Percentiles rank a stretch among this genome's conserved stretches.
Evolutionary conservation across 2,797 vertebrate genomes (phyloP).

Genomic region (Sebastes trivittatus): DNA sequence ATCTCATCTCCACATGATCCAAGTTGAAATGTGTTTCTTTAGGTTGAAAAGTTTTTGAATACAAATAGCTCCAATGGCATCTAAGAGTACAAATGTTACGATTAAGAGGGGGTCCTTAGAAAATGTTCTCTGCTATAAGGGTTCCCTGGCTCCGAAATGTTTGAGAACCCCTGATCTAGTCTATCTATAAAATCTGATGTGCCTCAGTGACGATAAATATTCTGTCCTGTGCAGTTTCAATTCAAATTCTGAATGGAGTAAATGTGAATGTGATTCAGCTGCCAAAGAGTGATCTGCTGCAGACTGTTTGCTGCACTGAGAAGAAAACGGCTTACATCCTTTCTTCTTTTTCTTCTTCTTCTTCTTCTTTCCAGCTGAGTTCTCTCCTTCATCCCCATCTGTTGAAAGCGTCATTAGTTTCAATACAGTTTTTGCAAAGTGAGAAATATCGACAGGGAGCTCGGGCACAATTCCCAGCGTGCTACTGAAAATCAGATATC

Average conservation of each 20-base stretch:
- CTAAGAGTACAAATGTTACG: too few relatives aligned
- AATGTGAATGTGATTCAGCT: background rate
- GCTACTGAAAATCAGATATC: slow-evolving; percentile 48
- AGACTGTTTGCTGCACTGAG: background rate
- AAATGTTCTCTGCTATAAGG: too few relatives aligned
- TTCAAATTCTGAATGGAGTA: background rate
- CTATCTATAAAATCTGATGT: background rate
- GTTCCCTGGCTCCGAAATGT: too few relatives aligned
- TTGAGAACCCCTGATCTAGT: too few relatives aligned
- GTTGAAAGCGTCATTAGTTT: slow-evolving; percentile 66
- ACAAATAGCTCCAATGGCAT: too few relatives aligned
- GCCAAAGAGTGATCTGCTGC: background rate
- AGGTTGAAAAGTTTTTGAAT: too few relatives aligned
- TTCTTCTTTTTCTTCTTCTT: slow-evolving; percentile 99
- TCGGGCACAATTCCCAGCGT: slow-evolving; percentile 32
- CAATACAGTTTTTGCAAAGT: slow-evolving; percentile 35
- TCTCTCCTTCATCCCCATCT: slow-evolving; percentile 96
- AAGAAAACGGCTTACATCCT: slow-evolving; percentile 83
- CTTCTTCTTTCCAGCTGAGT: slow-evolving; percentile 91
- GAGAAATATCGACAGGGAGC: slow-evolving; percentile 47
- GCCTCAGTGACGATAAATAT: background rate
- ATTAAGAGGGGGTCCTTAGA: too few relatives aligned
- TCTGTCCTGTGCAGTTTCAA: background rate
- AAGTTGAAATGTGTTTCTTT: too few relatives aligned
- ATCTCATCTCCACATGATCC: too few relatives aligned